phyloP scores from a whole-genome alignment of 92 coral and sea anemone genomes.

The Micromussa lordhowensis region DNA sequence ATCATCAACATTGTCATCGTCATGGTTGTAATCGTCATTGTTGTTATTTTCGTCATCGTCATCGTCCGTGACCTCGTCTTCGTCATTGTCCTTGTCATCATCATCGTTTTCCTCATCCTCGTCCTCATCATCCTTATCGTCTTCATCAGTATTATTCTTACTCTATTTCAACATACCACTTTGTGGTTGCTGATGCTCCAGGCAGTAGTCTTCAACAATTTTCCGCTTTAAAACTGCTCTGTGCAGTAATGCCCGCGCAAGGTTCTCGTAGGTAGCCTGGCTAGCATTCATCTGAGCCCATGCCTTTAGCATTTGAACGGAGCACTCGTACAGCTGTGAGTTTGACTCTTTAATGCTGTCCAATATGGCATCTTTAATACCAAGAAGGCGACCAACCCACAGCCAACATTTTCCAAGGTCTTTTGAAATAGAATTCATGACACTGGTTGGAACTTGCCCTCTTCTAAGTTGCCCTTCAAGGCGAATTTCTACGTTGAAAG shows the following conservation, averaged over 20 bases:
- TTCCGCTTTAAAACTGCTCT: conserved; percentile 6
- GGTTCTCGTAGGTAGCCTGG: conserved; percentile 28
- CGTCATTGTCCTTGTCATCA: too few relatives aligned
- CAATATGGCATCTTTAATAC: conserved; percentile 18
- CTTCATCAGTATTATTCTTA: too few relatives aligned
- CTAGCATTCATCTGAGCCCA: conserved; percentile 4
- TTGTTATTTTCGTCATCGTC: too few relatives aligned
- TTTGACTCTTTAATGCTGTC: conserved; percentile 17
- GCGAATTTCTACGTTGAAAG: neutral
- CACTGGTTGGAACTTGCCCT: neutral
- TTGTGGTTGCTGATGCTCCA: neutral
- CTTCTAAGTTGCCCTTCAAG: neutral
- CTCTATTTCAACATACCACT: neutral
- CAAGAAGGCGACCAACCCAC: conserved; percentile 43
- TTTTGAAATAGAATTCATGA: neutral
- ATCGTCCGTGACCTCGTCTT: too few relatives aligned
- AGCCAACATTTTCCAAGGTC: conserved; percentile 31
- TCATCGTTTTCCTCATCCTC: too few relatives aligned
- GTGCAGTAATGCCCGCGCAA: conserved; percentile 38
- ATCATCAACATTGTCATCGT: too few relatives aligned
- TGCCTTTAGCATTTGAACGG: conserved; percentile 8
- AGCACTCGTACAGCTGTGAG: conserved; percentile 1
- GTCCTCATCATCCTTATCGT: too few relatives aligned
- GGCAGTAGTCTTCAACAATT: conserved; percentile 26
- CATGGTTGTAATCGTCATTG: too few relatives aligned